Evolutionary conservation across 1,140 invertebrate genomes (phyloP).

Genomic region (Mya arenaria): DNA sequence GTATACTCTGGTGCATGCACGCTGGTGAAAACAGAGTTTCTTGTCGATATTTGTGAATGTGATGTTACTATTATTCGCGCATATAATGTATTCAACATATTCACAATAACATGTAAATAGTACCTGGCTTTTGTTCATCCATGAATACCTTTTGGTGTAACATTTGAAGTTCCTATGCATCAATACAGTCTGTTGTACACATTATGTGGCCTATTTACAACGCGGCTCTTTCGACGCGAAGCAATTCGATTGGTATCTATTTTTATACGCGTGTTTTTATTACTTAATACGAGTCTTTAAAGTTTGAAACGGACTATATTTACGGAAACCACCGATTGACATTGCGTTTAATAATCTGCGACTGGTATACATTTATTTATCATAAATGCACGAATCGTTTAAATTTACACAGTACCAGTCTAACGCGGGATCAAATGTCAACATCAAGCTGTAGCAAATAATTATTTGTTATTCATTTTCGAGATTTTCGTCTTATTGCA

Average conservation of each 20-base stretch:
- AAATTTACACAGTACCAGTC: background rate
- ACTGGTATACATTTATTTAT: background rate
- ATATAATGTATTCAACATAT: background rate
- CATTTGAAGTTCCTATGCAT: too few species aligned
- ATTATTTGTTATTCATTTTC: too few species aligned
- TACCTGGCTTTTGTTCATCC: constrained; percentile 52
- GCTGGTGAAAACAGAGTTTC: too few species aligned
- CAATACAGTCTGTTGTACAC: constrained; percentile 36
- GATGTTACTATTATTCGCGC: background rate
- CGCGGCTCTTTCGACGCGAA: constrained; percentile 3
- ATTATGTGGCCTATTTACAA: too few species aligned
- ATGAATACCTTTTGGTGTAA: background rate
- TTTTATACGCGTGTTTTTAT: constrained; percentile 19
- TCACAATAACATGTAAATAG: background rate
- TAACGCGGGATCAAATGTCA: background rate
- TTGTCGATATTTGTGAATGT: too few species aligned
- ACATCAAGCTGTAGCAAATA: background rate
- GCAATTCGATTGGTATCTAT: constrained; percentile 20
- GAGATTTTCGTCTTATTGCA: too few species aligned
- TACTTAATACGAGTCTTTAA: too few species aligned
- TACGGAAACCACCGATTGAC: too few species aligned
- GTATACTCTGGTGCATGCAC: too few species aligned
- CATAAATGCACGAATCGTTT: background rate
- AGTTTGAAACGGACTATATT: constrained; percentile 53
- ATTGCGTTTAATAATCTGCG: too few species aligned